Evolutionary conservation across 1,140 invertebrate genomes (phyloP).

Genomic region (Tetramorium simillimum): DNA sequence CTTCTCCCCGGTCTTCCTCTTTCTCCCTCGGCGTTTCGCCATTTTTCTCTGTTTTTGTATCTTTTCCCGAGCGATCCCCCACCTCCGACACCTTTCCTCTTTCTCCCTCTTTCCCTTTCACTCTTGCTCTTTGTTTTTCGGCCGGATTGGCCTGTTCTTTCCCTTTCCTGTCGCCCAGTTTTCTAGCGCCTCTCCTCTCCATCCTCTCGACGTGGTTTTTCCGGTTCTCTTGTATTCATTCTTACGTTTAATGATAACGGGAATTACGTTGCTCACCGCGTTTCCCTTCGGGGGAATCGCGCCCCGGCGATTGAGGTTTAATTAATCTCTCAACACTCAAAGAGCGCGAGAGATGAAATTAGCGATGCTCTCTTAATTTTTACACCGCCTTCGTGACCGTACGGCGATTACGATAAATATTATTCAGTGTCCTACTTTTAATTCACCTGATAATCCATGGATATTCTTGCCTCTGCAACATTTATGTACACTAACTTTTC

Average conservation of each 20-base stretch:
- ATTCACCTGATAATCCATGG: neutral
- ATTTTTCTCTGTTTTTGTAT: slow-evolving; percentile 56
- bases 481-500: neutral
- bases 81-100: slow-evolving; percentile 7
- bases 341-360: slow-evolving; percentile 11
- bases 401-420: neutral
- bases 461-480: neutral
- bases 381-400: neutral
- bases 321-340: slow-evolving; percentile 43
- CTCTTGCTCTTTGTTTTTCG: slow-evolving; percentile 49
- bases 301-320: slow-evolving; percentile 33
- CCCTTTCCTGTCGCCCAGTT: slow-evolving; percentile 37
- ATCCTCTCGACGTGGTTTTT: slow-evolving; percentile 23
- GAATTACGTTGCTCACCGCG: slow-evolving; percentile 40
- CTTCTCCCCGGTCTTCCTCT: slow-evolving; percentile 9
- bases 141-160: slow-evolving; percentile 29
- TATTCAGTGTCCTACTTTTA: neutral
- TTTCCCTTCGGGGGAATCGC: neutral
- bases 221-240: slow-evolving; percentile 49
- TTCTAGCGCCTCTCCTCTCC: neutral
- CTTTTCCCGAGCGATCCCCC: slow-evolving; percentile 46
- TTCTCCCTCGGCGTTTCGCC: slow-evolving; percentile 36
- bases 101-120: slow-evolving; percentile 22
- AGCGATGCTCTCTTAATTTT: slow-evolving; percentile 21
- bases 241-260: slow-evolving; percentile 55